phyloP scores from a whole-genome alignment of 37 sponge, comb jelly and placozoan genomes.

The Beroe forskalii region DNA sequence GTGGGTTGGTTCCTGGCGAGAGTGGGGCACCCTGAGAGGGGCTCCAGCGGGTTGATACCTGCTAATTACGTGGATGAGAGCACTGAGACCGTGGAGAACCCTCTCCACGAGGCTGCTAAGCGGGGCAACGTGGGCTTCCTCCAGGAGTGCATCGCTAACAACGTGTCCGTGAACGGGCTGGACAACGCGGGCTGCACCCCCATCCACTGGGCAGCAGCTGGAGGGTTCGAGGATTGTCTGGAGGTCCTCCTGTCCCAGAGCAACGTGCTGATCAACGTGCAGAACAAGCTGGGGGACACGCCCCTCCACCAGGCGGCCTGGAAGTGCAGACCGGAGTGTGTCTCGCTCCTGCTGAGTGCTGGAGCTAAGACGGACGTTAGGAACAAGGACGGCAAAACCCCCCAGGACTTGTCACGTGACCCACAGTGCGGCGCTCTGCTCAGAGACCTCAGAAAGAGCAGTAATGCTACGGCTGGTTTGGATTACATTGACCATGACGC shows the following conservation, averaged over 20 bases:
- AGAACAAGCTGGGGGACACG: constrained; percentile 98
- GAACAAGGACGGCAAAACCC: constrained; percentile 86
- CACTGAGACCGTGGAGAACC: constrained; percentile 88
- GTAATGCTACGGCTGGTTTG: not conserved
- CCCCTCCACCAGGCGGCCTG: constrained; percentile 97
- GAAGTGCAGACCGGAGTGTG: constrained; percentile 84
- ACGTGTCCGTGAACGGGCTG: constrained; percentile 92
- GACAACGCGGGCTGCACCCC: constrained; percentile 98
- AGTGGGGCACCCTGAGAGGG: constrained; percentile 68
- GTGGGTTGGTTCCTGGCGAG: constrained; percentile 90
- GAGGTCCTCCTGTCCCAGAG: not conserved
- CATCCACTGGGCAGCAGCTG: constrained; percentile 96
- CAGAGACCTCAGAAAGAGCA: not conserved
- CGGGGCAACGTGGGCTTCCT: constrained; percentile 90
- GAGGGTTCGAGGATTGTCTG: constrained; percentile 75
- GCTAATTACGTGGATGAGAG: constrained; percentile 88
- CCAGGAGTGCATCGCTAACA: constrained; percentile 85
- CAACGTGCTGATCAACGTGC: constrained; percentile 32
- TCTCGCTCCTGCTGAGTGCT: constrained; percentile 79
- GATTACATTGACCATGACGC: constrained; percentile 59
- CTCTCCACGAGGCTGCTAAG: constrained; percentile 97
- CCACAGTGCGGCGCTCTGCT: constrained; percentile 1
- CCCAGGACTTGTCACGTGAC: constrained; percentile 70
- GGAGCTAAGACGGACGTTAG: constrained; percentile 74
- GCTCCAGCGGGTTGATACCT: constrained; percentile 84